Evolutionary conservation across 2,888 invertebrate genomes (phyloP), one percentile per base, ranked within the genome.

Genomic region (Drosophila trichaetosa): DNA sequence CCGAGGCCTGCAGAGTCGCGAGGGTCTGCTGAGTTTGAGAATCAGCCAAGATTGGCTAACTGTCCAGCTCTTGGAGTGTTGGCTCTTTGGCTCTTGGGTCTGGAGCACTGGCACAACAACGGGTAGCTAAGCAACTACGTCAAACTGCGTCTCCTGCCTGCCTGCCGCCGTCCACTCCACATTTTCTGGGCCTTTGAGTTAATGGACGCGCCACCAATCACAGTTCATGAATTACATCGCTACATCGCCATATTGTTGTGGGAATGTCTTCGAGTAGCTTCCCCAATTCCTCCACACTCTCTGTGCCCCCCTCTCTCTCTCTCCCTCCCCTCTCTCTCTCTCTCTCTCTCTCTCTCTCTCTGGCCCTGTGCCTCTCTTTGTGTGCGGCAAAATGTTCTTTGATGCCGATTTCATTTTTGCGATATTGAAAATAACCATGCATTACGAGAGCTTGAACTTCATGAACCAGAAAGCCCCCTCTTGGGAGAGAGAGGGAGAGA

Each of bases 391-490:
- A 83, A 85, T 74, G 76, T 83, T 79, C 90, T 90, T 85, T 87
- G 89, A 88, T 82, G 89, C 86, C 82, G 89, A 88, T 91, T 90
- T 90, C 90, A 89, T 87, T 89, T 90, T 85, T 85, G 57, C 78
- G 90, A 90, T 90, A 90, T 90, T 90, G 85, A 79, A 91, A 90
- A 90, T 88, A 91, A 90, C 90, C 90, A 78, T 86, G 90, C 85
- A 91, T 90, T 89, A 89, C 60, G 54, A 69, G 70, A 68, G 73
- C 74, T 75, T 83, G 69, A 76, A 82, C 76, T 56, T 63, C 42
- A 56, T 69, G 49, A 74, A 73, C 62, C 61, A 42, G 46, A 46
- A 46, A 46, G 24, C 33, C 18, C 34, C 40, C 42, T 48, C 48
- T 11, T 18, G n/a, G 36, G 21, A 46, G 33, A 34, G 33, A 27